Percentiles rank a stretch among this genome's conserved stretches.
These are phyloP conservation scores for Corythornis madagascariensis DNA, from an alignment of 2,113 vertebrate genomes.

Conservation along the genomic window DNA sequence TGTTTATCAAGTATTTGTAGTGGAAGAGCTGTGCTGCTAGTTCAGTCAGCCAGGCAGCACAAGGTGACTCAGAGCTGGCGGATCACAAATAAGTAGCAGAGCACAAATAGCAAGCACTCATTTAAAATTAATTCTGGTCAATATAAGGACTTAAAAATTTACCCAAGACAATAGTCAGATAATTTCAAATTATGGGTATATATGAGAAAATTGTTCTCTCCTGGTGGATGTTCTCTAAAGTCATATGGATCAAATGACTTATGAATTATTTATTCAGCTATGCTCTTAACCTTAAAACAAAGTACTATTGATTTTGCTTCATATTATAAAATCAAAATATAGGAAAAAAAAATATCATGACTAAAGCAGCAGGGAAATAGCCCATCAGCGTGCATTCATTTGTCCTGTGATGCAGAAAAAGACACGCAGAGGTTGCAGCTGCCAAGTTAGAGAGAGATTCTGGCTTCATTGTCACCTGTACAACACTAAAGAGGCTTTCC, in stretches of 20 bases:
- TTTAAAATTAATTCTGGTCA: slow-evolving; percentile 24
- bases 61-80: not conserved
- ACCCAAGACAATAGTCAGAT: not conserved
- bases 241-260: not conserved
- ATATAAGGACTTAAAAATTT: not conserved
- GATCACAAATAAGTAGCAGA: not conserved
- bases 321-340: not conserved
- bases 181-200: slow-evolving; percentile 4
- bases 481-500: not conserved
- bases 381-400: not conserved
- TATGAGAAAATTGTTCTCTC: not conserved
- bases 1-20: not conserved
- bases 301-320: not conserved
- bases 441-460: not conserved
- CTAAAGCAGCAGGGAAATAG: not conserved
- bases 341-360: not conserved
- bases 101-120: not conserved
- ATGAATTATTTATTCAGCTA: slow-evolving; percentile 20
- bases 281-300: not conserved
- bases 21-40: not conserved
- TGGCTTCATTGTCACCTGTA: not conserved
- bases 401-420: not conserved
- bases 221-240: not conserved
- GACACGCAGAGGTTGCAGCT: not conserved
- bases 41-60: not conserved